Conservation (phyloP, 1,140 invertebrate species). For the Hyphantria cunea region DNA sequence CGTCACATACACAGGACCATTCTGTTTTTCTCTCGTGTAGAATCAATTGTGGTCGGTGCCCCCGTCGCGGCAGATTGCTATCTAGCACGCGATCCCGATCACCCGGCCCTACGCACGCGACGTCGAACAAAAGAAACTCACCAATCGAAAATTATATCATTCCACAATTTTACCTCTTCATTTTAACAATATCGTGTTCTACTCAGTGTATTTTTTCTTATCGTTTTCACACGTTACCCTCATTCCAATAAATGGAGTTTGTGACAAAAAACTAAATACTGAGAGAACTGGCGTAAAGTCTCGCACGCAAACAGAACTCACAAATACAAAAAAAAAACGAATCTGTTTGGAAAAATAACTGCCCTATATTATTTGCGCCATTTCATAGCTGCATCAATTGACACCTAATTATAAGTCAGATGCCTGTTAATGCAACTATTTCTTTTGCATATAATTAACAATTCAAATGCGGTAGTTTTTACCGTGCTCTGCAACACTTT, state of each 20-base stretch:
- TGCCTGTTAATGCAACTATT: conserved; percentile 70
- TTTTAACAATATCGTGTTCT: conserved; percentile 21
- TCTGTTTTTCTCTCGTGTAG: conserved; percentile 58
- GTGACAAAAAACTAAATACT: too few relatives aligned
- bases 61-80: conserved; percentile 60
- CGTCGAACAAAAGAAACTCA: conserved; percentile 58
- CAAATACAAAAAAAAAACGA: neutral
- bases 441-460: conserved; percentile 73
- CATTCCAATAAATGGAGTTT: too few relatives aligned
- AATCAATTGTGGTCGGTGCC: conserved; percentile 74
- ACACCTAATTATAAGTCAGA: conserved; percentile 65
- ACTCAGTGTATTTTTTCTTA: conserved; percentile 2
- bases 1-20: conserved; percentile 33
- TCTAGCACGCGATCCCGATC: conserved; percentile 72
- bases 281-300: too few relatives aligned
- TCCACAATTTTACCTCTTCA: conserved; percentile 24
- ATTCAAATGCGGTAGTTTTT: conserved; percentile 76
- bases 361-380: conserved; percentile 41
- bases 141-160: conserved; percentile 42
- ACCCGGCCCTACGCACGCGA: conserved; percentile 64
- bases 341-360: conserved; percentile 6
- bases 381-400: conserved; percentile 54
- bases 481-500: conserved; percentile 68
- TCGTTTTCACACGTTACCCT: too few relatives aligned
- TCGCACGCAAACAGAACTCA: neutral